phyloP scores from a whole-genome alignment of 2,888 invertebrate species.

The Pristionchus mayeri region DNA sequence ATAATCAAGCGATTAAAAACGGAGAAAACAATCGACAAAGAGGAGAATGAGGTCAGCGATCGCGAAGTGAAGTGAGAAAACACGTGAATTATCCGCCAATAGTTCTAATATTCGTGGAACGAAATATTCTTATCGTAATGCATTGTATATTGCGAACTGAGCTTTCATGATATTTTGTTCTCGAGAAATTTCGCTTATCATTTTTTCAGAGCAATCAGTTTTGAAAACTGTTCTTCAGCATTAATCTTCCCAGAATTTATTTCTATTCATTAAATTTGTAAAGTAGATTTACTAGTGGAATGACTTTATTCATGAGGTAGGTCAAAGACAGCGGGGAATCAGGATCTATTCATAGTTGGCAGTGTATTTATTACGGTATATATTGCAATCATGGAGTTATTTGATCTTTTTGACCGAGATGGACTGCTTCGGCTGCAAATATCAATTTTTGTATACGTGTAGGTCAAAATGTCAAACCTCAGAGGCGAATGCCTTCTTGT shows the following conservation, averaged over 20 bases:
- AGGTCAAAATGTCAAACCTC: neutral
- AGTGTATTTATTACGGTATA: neutral
- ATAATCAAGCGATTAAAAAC: neutral
- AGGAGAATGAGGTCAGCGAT: neutral
- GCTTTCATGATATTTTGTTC: too few species aligned
- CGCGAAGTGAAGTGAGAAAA: neutral
- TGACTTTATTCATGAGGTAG: conserved; percentile 29
- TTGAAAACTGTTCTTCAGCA: too few species aligned
- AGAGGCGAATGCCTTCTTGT: conserved; percentile 51
- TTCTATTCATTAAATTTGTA: too few species aligned
- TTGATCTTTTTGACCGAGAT: conserved; percentile 37
- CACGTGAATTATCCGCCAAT: neutral
- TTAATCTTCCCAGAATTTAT: too few species aligned
- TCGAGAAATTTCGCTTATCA: too few species aligned
- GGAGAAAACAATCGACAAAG: neutral
- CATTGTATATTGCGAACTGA: neutral
- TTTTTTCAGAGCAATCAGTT: too few species aligned
- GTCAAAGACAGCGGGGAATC: conserved; percentile 24
- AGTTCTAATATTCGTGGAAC: neutral
- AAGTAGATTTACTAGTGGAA: neutral
- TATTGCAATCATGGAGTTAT: neutral
- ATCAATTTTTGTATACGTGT: neutral
- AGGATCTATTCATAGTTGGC: neutral
- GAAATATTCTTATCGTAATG: neutral
- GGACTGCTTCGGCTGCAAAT: neutral